Conservation (phyloP, 1,140 invertebrate genomes). For the Druon quercuslanigerum region DNA sequence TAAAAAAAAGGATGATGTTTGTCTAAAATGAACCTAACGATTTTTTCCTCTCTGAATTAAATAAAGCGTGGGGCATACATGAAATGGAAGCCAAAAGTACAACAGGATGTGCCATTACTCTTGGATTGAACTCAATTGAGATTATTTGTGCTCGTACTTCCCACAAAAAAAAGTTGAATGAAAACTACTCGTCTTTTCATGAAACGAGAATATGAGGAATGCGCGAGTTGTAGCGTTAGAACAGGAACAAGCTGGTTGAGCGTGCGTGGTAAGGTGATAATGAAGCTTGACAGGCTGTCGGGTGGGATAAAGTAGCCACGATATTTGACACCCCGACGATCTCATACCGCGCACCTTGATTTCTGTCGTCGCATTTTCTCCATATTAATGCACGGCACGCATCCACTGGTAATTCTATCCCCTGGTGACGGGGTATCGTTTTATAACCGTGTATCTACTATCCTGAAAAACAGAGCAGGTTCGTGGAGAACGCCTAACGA, state of each 20-base stretch:
- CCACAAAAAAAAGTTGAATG: slow-evolving; percentile 6
- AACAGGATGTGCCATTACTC: no score
- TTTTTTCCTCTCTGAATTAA: no score
- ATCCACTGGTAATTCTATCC: slow-evolving; percentile 57
- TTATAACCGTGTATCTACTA: slow-evolving; percentile 39
- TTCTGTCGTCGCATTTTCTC: slow-evolving; percentile 59
- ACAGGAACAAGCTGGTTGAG: slow-evolving; percentile 32
- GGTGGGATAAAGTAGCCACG: slow-evolving; percentile 68
- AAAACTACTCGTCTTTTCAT: background rate
- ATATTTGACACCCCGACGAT: slow-evolving; percentile 65
- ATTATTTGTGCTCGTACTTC: background rate
- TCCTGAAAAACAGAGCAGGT: slow-evolving; percentile 59
- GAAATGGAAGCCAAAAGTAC: no score
- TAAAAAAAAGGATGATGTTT: no score
- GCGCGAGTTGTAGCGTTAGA: slow-evolving; percentile 41
- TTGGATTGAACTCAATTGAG: no score
- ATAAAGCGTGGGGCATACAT: no score
- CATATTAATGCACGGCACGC: slow-evolving; percentile 57
- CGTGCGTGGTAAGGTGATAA: slow-evolving; percentile 69
- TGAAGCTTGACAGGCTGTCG: slow-evolving; percentile 72
- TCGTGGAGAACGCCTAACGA: slow-evolving; percentile 33
- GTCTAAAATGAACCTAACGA: no score
- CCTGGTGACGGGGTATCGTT: slow-evolving; percentile 36
- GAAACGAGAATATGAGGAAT: slow-evolving; percentile 48
- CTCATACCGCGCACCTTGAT: slow-evolving; percentile 39